A percentile compares a stretch with the other conserved stretches of the same genome.
Evolutionary conservation across 2,888 invertebrate species (phyloP).

Genomic region (Eucera pruinosa): DNA sequence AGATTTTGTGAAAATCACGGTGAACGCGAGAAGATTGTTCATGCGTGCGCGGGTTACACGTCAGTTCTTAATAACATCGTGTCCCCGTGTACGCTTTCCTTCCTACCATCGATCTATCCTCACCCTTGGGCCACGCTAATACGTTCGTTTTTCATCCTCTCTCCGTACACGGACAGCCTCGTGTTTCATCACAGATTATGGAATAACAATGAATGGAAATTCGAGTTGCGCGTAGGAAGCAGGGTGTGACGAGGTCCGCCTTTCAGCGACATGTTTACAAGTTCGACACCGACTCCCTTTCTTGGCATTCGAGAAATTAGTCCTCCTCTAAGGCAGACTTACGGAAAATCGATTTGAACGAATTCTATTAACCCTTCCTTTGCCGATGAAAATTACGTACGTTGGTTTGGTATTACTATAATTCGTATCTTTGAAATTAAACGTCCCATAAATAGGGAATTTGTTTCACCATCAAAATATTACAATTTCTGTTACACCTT

Average conservation of each 20-base stretch:
- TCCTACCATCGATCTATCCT: conserved; percentile 66
- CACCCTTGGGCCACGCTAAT: conserved; percentile 63
- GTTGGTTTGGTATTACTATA: too few species aligned
- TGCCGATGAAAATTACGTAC: too few species aligned
- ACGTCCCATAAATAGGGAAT: too few species aligned
- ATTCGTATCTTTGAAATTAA: too few species aligned
- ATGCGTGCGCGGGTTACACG: conserved; percentile 68
- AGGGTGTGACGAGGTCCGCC: conserved; percentile 26
- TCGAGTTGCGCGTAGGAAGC: conserved; percentile 40
- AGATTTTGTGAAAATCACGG: conserved; percentile 45
- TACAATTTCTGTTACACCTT: too few species aligned
- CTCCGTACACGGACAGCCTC: conserved; percentile 50
- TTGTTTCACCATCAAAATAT: too few species aligned
- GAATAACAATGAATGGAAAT: conserved; percentile 62
- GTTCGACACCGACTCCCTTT: conserved; percentile 3
- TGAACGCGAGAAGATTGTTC: conserved; percentile 55
- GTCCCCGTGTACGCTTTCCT: conserved; percentile 69
- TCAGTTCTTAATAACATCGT: conserved; percentile 73
- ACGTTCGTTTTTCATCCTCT: conserved; percentile 72
- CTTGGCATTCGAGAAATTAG: conserved; percentile 17
- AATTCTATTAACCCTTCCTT: not conserved
- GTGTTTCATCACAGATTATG: conserved; percentile 49
- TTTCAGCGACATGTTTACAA: conserved; percentile 55
- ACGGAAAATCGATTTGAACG: not conserved
- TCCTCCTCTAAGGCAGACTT: not conserved